A percentile compares a stretch with the other conserved stretches of the same genome.
These are phyloP conservation scores for Trissoscelio sp. DNA, from an alignment of 2,888 invertebrate genomes.

Conservation along the genomic window DNA sequence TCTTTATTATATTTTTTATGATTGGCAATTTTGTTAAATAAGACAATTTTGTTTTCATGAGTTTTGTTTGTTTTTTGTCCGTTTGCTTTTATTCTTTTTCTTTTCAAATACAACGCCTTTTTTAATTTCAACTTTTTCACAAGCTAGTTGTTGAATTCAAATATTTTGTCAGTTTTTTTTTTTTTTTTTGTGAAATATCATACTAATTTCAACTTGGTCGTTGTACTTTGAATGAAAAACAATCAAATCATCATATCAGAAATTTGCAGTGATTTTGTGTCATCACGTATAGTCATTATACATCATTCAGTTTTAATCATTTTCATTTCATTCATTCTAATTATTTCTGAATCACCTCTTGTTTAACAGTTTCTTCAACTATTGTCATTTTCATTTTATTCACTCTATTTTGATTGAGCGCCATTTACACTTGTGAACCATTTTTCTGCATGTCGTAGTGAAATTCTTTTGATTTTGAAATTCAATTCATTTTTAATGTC, in stretches of 20 bases:
- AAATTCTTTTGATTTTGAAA: slow-evolving; percentile 17
- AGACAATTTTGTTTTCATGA: slow-evolving; percentile 3
- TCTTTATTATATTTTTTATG: slow-evolving; percentile 78
- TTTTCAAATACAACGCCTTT: neutral
- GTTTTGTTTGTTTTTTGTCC: neutral
- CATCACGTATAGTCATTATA: too few relatives aligned
- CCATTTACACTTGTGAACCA: neutral
- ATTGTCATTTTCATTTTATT: neutral
- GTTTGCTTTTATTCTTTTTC: neutral
- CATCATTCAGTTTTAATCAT: too few relatives aligned
- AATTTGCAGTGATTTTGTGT: neutral
- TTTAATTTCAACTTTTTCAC: neutral
- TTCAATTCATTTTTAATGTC: slow-evolving; percentile 10
- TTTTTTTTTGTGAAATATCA: too few relatives aligned
- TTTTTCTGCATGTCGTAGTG: slow-evolving; percentile 11
- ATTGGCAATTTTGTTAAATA: slow-evolving; percentile 69
- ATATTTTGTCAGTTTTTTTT: too few relatives aligned
- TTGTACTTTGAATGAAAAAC: neutral
- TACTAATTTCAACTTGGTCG: neutral
- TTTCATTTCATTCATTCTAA: neutral
- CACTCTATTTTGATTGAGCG: neutral
- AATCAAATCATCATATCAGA: neutral
- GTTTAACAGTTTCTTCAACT: too few relatives aligned
- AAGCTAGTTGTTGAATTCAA: too few relatives aligned
- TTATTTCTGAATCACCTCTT: too few relatives aligned